Evolutionary conservation across 2,888 invertebrate genomes (phyloP).

Genomic region (Amphipyra berbera): DNA sequence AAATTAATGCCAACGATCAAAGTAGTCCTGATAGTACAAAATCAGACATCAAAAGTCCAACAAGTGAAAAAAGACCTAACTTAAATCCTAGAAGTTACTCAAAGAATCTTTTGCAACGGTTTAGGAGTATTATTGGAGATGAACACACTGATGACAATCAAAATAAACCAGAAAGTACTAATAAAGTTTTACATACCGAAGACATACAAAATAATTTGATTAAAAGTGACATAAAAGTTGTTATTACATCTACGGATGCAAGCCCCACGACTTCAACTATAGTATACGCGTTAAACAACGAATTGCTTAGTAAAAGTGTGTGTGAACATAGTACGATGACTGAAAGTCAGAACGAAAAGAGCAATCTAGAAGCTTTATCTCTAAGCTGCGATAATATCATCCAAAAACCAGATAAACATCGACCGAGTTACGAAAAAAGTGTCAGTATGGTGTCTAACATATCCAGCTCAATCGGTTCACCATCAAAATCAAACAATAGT

Average conservation of each 20-base stretch:
- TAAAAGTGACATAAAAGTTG: constrained; percentile 80
- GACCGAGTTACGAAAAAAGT: constrained; percentile 79
- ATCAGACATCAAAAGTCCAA: constrained; percentile 81
- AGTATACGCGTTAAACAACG: constrained; percentile 68
- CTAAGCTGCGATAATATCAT: constrained; percentile 82
- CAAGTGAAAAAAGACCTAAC: constrained; percentile 80
- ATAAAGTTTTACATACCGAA: constrained; percentile 61
- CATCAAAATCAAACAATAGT: constrained; percentile 80
- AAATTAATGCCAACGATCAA: constrained; percentile 84
- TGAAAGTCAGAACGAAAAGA: constrained; percentile 81
- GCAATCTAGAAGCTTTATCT: constrained; percentile 78
- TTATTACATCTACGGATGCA: constrained; percentile 79
- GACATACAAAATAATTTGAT: constrained; percentile 64
- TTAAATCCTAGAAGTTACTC: constrained; percentile 86
- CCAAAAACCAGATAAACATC: constrained; percentile 68
- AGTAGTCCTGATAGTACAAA: constrained; percentile 76
- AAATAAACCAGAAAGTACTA: constrained; percentile 67
- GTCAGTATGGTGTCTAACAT: constrained; percentile 77
- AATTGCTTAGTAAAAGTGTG: constrained; percentile 81
- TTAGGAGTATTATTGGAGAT: constrained; percentile 87
- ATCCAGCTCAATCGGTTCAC: constrained; percentile 73
- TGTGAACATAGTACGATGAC: constrained; percentile 78
- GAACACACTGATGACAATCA: constrained; percentile 82
- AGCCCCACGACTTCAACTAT: constrained; percentile 77
- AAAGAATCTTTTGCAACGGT: constrained; percentile 85